Percentiles rank a stretch among this genome's conserved stretches.
These are phyloP conservation scores for Tiliacea citrago DNA, from an alignment of 2,888 invertebrate species.

Conservation along the genomic window DNA sequence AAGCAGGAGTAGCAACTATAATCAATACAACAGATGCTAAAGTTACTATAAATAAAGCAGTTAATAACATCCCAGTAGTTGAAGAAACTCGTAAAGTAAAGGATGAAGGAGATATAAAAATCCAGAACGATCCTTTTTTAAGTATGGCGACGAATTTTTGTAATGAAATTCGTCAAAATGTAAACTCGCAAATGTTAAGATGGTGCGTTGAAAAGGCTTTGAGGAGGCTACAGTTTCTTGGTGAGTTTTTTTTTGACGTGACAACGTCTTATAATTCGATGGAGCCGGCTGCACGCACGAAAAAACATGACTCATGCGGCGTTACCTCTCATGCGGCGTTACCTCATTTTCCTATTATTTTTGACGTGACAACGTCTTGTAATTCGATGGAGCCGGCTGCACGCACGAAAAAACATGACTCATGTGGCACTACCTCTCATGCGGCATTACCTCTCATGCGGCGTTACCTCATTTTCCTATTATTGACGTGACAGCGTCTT, in stretches of 20 bases:
- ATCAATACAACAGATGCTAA: conserved; percentile 51
- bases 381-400: no score
- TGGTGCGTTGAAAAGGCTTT: conserved; percentile 86
- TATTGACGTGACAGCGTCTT: no score
- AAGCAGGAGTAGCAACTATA: conserved; percentile 34
- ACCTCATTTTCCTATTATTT: no score
- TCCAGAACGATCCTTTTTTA: conserved; percentile 74
- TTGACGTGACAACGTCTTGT: no score
- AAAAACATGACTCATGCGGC: no score
- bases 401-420: no score
- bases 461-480: no score
- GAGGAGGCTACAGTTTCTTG: conserved; percentile 78
- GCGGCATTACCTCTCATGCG: no score
- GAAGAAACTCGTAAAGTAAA: conserved; percentile 18
- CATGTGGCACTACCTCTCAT: no score
- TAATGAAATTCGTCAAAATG: conserved; percentile 80
- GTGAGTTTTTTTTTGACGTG: conserved; percentile 76
- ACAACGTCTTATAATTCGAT: no score
- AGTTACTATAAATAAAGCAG: neutral
- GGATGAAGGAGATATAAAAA: conserved; percentile 37
- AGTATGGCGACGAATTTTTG: conserved; percentile 84
- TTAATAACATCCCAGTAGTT: conserved; percentile 2
- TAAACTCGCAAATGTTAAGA: conserved; percentile 73
- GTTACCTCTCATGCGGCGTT: no score
- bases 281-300: no score